Evolutionary conservation across 1,140 invertebrate genomes (phyloP).

Genomic region (Anastrepha ludens): DNA sequence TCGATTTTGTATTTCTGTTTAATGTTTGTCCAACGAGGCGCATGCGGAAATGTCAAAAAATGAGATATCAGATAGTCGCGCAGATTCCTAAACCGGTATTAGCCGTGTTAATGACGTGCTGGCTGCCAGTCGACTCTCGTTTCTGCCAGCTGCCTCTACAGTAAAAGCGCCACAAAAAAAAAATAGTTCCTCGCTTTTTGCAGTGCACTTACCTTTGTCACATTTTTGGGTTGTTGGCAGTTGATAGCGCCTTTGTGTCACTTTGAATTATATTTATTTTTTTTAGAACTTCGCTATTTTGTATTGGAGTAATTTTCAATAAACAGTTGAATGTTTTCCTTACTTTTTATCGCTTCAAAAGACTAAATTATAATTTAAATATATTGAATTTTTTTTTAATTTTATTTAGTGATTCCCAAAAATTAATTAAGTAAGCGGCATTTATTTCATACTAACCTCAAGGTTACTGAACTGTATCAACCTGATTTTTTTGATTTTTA

Average conservation of each 20-base stretch:
- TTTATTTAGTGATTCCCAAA: too few relatives aligned
- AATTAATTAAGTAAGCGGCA: too few relatives aligned
- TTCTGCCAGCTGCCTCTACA: neutral
- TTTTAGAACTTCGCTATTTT: too few relatives aligned
- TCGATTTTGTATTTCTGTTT: neutral
- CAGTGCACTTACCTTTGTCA: neutral
- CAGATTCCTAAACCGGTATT: neutral
- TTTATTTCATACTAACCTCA: too few relatives aligned
- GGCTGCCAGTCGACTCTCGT: neutral
- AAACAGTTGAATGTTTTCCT: too few relatives aligned
- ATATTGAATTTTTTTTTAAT: too few relatives aligned
- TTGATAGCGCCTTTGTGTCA: neutral
- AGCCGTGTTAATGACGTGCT: neutral
- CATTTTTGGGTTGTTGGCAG: neutral
- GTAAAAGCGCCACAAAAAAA: neutral
- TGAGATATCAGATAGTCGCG: neutral
- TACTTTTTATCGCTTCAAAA: too few relatives aligned
- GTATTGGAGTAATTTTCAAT: too few relatives aligned
- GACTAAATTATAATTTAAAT: too few relatives aligned
- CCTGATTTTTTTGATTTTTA: too few relatives aligned
- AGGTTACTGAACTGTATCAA: too few relatives aligned
- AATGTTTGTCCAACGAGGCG: neutral
- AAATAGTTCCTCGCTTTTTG: neutral
- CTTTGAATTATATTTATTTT: neutral
- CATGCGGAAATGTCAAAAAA: neutral